These are phyloP conservation scores for Rhyacophila evoluta DNA, from an alignment of 2,888 invertebrate species.

Conservation along the genomic window DNA sequence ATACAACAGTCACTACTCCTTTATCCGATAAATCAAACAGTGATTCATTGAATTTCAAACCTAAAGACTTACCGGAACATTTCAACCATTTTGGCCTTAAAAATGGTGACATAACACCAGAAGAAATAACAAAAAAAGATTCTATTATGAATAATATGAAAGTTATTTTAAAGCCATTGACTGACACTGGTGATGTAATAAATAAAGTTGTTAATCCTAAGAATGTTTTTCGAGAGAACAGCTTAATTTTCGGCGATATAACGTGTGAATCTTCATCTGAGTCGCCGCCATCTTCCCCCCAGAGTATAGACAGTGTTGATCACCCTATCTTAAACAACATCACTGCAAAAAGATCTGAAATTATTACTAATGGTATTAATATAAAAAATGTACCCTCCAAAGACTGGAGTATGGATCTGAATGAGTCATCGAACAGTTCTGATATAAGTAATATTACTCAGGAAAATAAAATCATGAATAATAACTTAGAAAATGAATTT, in stretches of 20 bases:
- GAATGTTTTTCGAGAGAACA: conserved; percentile 51
- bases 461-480: neutral
- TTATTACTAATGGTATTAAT: neutral
- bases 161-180: conserved; percentile 34
- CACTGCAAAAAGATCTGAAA: neutral
- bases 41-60: conserved; percentile 44
- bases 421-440: neutral
- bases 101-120: conserved; percentile 27
- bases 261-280: conserved; percentile 47
- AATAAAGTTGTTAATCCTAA: conserved; percentile 44
- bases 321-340: conserved; percentile 36
- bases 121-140: conserved; percentile 31
- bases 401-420: neutral
- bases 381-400: neutral
- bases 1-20: conserved; percentile 60
- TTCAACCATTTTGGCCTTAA: neutral
- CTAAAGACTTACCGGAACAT: conserved; percentile 39
- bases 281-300: conserved; percentile 47
- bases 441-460: neutral
- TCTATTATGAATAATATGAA: conserved; percentile 32
- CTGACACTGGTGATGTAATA: neutral
- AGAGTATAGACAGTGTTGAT: conserved; percentile 39
- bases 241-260: conserved; percentile 53
- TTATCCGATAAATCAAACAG: conserved; percentile 65
- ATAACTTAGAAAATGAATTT: neutral